A percentile compares a stretch with the other conserved stretches of the same genome.
Conservation (phyloP, 2,797 vertebrate species). For the Schizothorax lantsangensis region DNA sequence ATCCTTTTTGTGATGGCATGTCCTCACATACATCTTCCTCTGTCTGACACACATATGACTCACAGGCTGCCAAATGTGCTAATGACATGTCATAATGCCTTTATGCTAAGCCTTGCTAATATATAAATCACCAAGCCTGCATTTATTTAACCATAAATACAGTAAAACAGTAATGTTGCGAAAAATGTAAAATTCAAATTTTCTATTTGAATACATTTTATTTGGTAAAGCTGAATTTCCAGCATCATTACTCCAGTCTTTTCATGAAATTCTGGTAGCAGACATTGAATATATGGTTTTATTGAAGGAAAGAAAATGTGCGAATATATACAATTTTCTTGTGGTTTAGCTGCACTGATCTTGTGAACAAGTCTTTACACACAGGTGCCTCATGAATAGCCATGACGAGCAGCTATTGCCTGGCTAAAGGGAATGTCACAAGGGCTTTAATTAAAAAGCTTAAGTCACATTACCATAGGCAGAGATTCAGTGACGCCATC, state of each 20-base stretch:
- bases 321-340: neutral
- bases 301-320: neutral
- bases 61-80: slow-evolving; percentile 15
- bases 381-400: neutral
- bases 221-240: neutral
- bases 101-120: neutral
- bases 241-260: neutral
- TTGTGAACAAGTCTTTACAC: neutral
- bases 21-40: neutral
- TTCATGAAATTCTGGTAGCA: neutral
- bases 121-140: neutral
- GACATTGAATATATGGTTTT: neutral
- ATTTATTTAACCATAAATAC: neutral
- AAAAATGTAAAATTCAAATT: neutral
- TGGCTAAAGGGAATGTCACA: slow-evolving; percentile 11
- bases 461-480: slow-evolving; percentile 23
- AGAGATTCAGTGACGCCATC: neutral
- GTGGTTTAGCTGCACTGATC: neutral
- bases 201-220: neutral
- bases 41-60: slow-evolving; percentile 37
- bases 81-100: slow-evolving; percentile 33
- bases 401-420: neutral
- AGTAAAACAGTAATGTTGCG: neutral
- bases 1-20: neutral
- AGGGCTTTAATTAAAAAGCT: slow-evolving; percentile 17